Base-by-base conservation (phyloP, 2,797 vertebrate species). In the Protosalanx chinensis region DNA sequence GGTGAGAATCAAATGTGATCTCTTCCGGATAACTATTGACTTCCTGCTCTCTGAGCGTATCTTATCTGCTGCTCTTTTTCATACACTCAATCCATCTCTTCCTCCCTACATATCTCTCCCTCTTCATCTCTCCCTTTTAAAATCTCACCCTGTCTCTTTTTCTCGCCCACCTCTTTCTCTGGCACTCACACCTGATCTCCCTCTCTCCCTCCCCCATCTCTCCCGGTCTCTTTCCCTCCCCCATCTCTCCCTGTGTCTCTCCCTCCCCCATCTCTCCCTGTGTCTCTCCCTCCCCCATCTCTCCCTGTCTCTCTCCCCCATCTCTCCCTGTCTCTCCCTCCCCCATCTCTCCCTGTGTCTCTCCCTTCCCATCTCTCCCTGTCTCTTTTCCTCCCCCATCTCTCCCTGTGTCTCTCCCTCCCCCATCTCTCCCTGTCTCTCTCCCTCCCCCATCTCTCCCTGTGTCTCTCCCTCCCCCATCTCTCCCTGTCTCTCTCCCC, bases 21-120 rank as follows among this genome's bases (percentile, higher is more conserved):
- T 33, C 30, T 62, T 62, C 27, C 60, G 27, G 60, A 62, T 29
- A 62, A 16, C 29, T 62, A 30, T 62, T 16, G 60, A 62, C 60
- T 60, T 12, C 58, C 58, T 60, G 16, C 20, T 23, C 6, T 60
- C 58, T 60, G 58, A 29, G 29, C 20, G 29, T 23, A 60, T 29
- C 58, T 16, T 4, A 32, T 84, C 73, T 72, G 79, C 81, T 81
- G 86, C 88, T 65, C 18, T 20, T 37, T 79, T n/a, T 65, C 37
- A 41, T 41, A 41, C 7, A 41, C 37, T 41, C 37, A 41, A 3
- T 41, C 35, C 12, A 1, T 23, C 35, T 80, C 63, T 67, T 51
- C 15, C 20, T 23, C 23, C 61, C 61, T 30, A 60, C 33, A 5
- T 51, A 67, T 33, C 61, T 30, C 12, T 64, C 53, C 59, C 51